Percentiles rank a stretch among this genome's conserved stretches.
Conservation (phyloP, 2,113 vertebrate species). For the Progne subis region DNA sequence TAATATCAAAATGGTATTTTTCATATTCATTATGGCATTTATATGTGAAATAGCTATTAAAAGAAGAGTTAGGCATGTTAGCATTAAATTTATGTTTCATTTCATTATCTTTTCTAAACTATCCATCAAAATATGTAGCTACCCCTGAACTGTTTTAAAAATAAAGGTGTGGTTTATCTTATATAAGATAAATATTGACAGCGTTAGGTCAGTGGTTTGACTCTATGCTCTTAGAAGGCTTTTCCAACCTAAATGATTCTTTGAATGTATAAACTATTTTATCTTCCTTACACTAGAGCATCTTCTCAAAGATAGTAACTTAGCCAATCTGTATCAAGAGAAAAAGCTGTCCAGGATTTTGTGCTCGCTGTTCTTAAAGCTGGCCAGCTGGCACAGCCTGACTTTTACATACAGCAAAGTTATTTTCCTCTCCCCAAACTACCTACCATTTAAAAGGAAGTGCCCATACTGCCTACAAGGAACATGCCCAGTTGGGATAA, state of each 20-base stretch:
- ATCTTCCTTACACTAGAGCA: neutral
- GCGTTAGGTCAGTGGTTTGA: neutral
- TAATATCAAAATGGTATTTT: neutral
- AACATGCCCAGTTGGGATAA: neutral
- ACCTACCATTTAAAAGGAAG: neutral
- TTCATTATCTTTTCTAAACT: neutral
- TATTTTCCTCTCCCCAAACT: neutral
- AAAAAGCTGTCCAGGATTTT: neutral
- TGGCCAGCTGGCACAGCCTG: neutral
- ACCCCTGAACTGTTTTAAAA: neutral
- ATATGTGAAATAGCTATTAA: neutral
- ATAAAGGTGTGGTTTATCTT: neutral
- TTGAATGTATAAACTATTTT: neutral
- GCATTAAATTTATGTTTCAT: neutral
- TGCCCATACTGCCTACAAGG: neutral
- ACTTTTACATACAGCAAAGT: neutral
- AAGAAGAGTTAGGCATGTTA: neutral
- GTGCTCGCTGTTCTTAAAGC: neutral
- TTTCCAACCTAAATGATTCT: neutral
- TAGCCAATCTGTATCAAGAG: neutral
- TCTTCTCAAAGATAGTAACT: neutral
- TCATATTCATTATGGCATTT: neutral
- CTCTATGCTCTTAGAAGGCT: neutral
- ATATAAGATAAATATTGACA: neutral
- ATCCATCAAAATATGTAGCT: neutral